Evolutionary conservation across 37 sponge, comb jelly and placozoan genomes (phyloP).

Genomic region (Chondrilla cf. caribensis): DNA sequence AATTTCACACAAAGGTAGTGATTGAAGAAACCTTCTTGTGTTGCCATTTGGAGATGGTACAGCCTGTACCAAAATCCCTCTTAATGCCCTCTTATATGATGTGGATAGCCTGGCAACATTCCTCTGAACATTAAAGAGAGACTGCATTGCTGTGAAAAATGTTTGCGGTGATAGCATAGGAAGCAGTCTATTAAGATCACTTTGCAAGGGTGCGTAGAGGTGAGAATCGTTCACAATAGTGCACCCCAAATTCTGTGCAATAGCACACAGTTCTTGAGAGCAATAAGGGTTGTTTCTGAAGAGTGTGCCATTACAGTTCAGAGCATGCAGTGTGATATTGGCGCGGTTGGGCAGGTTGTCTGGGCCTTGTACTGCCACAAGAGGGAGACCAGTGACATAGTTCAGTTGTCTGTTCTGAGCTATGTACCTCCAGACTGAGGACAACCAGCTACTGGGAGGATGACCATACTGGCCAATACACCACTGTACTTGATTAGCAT

Average conservation of each 20-base stretch:
- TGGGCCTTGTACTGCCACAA: slow-evolving; percentile 13
- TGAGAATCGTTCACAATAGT: neutral
- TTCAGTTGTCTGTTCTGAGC: neutral
- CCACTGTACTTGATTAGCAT: slow-evolving; percentile 25
- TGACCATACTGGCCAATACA: slow-evolving; percentile 21
- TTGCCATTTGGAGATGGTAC: neutral
- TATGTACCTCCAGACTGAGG: slow-evolving; percentile 47
- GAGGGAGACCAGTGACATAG: slow-evolving; percentile 9
- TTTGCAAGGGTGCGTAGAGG: neutral
- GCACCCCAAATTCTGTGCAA: neutral
- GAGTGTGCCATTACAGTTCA: neutral
- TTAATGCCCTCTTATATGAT: neutral
- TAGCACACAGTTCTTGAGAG: neutral
- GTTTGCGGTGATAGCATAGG: neutral
- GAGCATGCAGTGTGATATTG: neutral
- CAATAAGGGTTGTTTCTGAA: neutral
- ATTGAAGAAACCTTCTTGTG: neutral
- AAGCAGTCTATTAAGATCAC: neutral
- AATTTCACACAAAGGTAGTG: slow-evolving; percentile 40
- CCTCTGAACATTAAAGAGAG: neutral
- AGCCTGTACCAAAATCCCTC: neutral
- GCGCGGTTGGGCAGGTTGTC: neutral
- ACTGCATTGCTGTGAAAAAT: neutral
- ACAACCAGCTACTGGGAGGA: slow-evolving; percentile 42
- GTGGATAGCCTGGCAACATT: neutral